Percentiles rank a stretch among this genome's conserved stretches.
Evolutionary conservation across 2,113 vertebrate genomes (phyloP).

Genomic region (Gorsachius goisagi): DNA sequence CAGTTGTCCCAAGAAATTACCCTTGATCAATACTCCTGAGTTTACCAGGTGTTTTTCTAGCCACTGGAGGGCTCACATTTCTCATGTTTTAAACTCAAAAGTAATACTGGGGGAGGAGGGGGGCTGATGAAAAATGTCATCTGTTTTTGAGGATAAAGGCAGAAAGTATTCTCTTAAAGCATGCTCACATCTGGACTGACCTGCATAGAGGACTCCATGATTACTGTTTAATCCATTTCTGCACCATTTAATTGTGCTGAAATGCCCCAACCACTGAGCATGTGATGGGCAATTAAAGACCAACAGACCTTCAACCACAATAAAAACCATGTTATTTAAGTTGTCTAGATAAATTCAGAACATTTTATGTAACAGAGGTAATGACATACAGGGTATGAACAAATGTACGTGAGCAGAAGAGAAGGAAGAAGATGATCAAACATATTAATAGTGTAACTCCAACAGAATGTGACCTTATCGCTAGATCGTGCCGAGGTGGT

Average conservation of each 20-base stretch:
- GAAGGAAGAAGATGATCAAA: neutral
- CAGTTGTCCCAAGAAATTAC: neutral
- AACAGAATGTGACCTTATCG: neutral
- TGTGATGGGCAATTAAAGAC: neutral
- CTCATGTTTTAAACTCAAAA: neutral
- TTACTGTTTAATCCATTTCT: neutral
- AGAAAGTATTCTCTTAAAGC: neutral
- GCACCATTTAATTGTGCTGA: neutral
- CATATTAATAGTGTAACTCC: neutral
- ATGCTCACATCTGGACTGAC: neutral
- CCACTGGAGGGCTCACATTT: neutral
- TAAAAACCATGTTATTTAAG: neutral
- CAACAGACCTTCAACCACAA: conserved; percentile 24
- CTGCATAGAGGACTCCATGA: neutral
- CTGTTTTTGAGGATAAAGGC: neutral
- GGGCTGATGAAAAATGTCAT: neutral
- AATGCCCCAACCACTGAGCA: neutral
- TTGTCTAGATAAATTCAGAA: neutral
- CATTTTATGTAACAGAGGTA: neutral
- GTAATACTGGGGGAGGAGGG: neutral
- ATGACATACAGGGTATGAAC: neutral
- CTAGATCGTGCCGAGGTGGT: neutral
- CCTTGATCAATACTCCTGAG: neutral
- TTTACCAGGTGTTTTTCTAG: neutral
- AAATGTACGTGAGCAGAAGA: neutral